Evolutionary conservation across 2,113 vertebrate genomes (phyloP).

Genomic region (Geothlypis trichas): DNA sequence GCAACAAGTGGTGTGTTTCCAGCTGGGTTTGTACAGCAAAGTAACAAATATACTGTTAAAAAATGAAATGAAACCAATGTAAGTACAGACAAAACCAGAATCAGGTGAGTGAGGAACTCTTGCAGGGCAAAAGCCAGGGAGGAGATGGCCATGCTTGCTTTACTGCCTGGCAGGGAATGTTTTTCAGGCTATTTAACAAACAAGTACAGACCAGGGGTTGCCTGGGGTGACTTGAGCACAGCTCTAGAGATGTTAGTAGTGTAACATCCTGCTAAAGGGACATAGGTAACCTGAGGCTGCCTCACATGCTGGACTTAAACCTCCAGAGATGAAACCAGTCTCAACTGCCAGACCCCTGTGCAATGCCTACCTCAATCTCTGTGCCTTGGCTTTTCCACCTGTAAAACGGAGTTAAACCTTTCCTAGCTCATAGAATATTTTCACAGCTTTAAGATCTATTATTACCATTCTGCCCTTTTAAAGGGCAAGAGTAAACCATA

Average conservation of each 20-base stretch:
- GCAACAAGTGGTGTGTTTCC: not conserved
- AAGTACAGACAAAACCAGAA: not conserved
- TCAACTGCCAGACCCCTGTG: not conserved
- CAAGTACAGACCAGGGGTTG: not conserved
- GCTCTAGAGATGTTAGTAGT: not conserved
- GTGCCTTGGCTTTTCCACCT: not conserved
- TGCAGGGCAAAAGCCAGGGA: not conserved
- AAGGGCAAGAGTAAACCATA: not conserved
- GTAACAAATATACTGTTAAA: not conserved
- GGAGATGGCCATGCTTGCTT: not conserved
- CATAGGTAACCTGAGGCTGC: not conserved
- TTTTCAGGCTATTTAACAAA: not conserved
- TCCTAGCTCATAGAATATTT: not conserved
- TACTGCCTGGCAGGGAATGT: not conserved
- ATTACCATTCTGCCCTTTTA: not conserved
- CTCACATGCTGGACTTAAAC: not conserved
- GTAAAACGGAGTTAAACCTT: not conserved
- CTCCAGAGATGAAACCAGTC: not conserved
- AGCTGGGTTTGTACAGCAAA: not conserved
- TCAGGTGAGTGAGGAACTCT: not conserved
- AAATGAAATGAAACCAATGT: not conserved
- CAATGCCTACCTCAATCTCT: not conserved
- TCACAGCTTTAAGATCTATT: not conserved
- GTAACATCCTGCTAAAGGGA: not conserved
- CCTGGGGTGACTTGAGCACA: not conserved